phyloP scores from a whole-genome alignment of 1,140 invertebrate genomes.

The Drosophila pseudoobscura region DNA sequence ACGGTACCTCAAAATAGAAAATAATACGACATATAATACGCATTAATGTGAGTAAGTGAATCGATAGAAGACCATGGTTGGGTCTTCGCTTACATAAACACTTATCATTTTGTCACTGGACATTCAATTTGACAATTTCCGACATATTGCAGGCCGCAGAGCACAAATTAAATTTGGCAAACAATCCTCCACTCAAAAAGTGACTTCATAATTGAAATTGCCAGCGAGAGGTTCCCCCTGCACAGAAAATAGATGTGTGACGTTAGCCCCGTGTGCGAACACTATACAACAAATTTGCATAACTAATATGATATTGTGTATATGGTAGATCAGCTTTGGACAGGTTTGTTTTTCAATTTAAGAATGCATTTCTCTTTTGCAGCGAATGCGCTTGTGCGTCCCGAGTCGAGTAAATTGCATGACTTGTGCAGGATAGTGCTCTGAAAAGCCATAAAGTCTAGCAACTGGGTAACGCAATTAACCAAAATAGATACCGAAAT shows the following conservation, averaged over 20 bases:
- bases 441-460: slow-evolving; percentile 1
- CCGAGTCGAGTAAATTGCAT: neutral
- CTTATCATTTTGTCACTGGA: slow-evolving; percentile 2
- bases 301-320: no score
- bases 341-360: no score
- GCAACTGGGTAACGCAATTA: slow-evolving; percentile 5
- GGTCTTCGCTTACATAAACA: slow-evolving; percentile 14
- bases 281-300: slow-evolving; percentile 27
- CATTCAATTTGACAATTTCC: slow-evolving; percentile 30
- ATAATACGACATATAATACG: neutral
- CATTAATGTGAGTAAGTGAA: slow-evolving; percentile 10
- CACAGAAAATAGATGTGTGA: slow-evolving; percentile 65
- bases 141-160: slow-evolving; percentile 11
- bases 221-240: slow-evolving; percentile 32
- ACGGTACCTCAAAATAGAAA: no score
- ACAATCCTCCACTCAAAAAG: slow-evolving; percentile 22
- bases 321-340: no score
- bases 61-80: slow-evolving; percentile 19
- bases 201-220: slow-evolving; percentile 52
- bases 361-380: no score
- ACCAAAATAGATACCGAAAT: neutral
- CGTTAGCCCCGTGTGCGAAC: slow-evolving; percentile 40
- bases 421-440: neutral
- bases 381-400: no score
- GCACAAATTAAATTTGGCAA: slow-evolving; percentile 43